A percentile compares a stretch with the other conserved stretches of the same genome.
Evolutionary conservation across 53 echinoderm and acorn worm genomes (phyloP).

Genomic region (Arbacia lixula): DNA sequence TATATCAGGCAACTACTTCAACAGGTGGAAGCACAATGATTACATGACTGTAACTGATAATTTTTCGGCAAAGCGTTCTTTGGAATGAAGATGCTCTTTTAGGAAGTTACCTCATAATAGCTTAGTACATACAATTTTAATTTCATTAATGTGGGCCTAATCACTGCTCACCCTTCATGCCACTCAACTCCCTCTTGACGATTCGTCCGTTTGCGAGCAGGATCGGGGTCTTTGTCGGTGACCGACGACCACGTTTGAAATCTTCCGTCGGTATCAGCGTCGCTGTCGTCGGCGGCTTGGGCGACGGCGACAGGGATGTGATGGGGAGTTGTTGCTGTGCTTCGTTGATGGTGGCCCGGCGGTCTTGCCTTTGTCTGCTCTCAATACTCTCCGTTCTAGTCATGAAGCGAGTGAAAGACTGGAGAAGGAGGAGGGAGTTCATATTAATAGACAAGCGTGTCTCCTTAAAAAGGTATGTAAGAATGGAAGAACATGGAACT

Average conservation of each 20-base stretch:
- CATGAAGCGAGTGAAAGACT: conserved; percentile 42
- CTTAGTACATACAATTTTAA: too few species aligned
- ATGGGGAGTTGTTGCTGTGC: background rate
- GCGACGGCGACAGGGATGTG: background rate
- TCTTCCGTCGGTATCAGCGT: background rate
- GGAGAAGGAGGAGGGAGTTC: background rate
- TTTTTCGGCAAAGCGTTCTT: too few species aligned
- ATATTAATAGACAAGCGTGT: too few species aligned
- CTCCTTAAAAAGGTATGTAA: too few species aligned
- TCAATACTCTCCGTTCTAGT: conserved; percentile 18
- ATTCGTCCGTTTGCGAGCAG: conserved; percentile 48
- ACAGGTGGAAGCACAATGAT: too few species aligned
- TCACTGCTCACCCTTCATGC: conserved; percentile 7
- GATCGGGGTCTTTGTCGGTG: conserved; percentile 14
- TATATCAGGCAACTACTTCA: too few species aligned
- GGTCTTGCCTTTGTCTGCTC: background rate
- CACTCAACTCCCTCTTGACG: conserved; percentile 31
- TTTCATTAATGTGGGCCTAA: too few species aligned
- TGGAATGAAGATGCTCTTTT: too few species aligned
- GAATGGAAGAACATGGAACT: too few species aligned
- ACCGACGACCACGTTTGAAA: background rate
- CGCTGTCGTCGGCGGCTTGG: background rate
- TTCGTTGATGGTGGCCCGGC: conserved; percentile 33
- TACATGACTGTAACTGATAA: too few species aligned
- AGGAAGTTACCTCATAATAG: too few species aligned